Evolutionary conservation across 2,797 vertebrate species (phyloP).

Genomic region (Trichosurus vulpecula): DNA sequence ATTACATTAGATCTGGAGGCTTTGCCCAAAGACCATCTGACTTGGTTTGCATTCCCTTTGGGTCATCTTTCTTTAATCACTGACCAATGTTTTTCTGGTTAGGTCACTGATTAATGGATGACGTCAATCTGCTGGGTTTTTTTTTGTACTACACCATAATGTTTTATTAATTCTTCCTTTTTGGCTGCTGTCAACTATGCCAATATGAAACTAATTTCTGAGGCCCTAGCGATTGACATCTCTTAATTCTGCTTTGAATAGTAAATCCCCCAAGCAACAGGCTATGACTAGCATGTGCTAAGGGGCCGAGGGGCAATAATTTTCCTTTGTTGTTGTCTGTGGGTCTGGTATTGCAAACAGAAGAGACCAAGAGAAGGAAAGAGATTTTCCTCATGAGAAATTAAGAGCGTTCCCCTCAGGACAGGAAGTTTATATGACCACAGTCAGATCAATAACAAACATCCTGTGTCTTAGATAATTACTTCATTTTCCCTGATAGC

Average conservation of each 20-base stretch:
- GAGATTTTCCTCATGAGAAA: slow-evolving; percentile 31
- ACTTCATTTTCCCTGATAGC: slow-evolving; percentile 52
- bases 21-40: slow-evolving; percentile 71
- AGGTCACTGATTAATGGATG: slow-evolving; percentile 75
- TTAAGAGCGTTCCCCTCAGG: slow-evolving; percentile 11
- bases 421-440: slow-evolving; percentile 25
- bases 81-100: slow-evolving; percentile 71
- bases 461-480: slow-evolving; percentile 33
- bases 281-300: slow-evolving; percentile 4
- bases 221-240: slow-evolving; percentile 49
- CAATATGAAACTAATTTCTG: slow-evolving; percentile 69
- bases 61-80: slow-evolving; percentile 76
- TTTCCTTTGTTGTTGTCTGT: slow-evolving; percentile 39
- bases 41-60: slow-evolving; percentile 56
- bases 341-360: neutral
- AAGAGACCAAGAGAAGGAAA: slow-evolving; percentile 9
- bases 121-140: slow-evolving; percentile 41
- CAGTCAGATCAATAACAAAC: slow-evolving; percentile 2
- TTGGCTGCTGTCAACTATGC: slow-evolving; percentile 53
- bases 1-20: slow-evolving; percentile 76
- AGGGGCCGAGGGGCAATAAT: neutral
- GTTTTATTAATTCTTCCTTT: slow-evolving; percentile 71
- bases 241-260: slow-evolving; percentile 42
- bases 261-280: slow-evolving; percentile 36
- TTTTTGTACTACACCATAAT: slow-evolving; percentile 44